Base-by-base conservation (phyloP, 2,113 vertebrate genomes). In the Merops nubicus region DNA sequence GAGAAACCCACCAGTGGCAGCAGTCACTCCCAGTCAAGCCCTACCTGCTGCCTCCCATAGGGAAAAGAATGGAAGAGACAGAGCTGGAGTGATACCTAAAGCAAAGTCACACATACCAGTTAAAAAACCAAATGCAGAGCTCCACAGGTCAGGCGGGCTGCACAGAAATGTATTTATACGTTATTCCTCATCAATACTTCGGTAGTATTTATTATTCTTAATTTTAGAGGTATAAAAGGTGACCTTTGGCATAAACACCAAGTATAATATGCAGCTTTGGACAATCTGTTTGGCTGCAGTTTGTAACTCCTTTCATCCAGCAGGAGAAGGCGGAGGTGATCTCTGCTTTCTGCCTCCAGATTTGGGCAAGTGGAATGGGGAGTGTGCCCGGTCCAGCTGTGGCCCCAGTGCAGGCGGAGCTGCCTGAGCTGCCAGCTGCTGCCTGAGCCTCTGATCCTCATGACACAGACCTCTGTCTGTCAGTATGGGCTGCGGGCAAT, bases 261-360 rank as follows among this genome's bases (percentile, higher is more conserved):
- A 13, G 45, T 33, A 2, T 14, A 40, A 62, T 2, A 6, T 0
- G 3, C 19, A 0, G 0, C 25, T n/a, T 36, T 9, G 38, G 47
- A 23, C 10, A 21, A 60, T n/a, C 56, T 45, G 8, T 43, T 62
- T 56, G 60, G 45, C 64, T 25, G 72, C 28, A 22, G 45, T 60
- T 36, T 42, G 16, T 29, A 17, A 6, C 23, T 65, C 26, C 12
- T 63, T 47, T 62, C n/a, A 13, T 9, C 36, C 6, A 11, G 88
- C 70, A 72, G 40, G 48, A 16, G 0, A 0, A 23, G 43, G 62
- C 1, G 1, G 23, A 73, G 73, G 36, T 19, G n/a, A 29, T 3
- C 6, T 22, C 63, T 54, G n/a, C 68, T 38, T 38, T 56, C 43
- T 85, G 56, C 34, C 33, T 14, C 21, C 0, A 0, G 40, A 11